Conservation (phyloP, 2,113 vertebrate species). For the Salminus brasiliensis region DNA sequence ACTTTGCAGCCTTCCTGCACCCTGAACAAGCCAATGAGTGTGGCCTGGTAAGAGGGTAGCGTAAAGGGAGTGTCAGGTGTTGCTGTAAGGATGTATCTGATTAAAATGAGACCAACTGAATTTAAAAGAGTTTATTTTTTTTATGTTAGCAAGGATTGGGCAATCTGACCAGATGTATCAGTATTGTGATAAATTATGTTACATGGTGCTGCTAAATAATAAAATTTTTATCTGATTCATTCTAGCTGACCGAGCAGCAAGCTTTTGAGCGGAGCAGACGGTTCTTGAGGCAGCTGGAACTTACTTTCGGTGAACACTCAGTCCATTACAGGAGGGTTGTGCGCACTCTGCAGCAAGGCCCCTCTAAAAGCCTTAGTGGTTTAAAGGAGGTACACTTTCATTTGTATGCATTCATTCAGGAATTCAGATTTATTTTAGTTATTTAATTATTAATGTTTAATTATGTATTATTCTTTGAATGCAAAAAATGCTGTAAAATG, state of each 20-base stretch:
- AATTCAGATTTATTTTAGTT: no score
- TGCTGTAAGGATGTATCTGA: background rate
- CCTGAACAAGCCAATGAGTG: conserved; percentile 84
- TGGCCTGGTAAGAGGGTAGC: conserved; percentile 77
- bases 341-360: conserved; percentile 83
- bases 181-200: no score
- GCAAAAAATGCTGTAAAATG: no score
- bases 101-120: no score
- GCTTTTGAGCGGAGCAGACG: conserved; percentile 87
- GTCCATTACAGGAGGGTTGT: conserved; percentile 86
- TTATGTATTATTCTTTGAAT: no score
- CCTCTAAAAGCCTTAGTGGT: conserved; percentile 74
- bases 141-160: no score
- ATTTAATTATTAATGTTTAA: no score
- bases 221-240: background rate
- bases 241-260: conserved; percentile 88
- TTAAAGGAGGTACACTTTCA: conserved; percentile 79
- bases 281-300: conserved; percentile 85
- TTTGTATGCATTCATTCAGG: no score
- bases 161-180: no score
- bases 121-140: no score
- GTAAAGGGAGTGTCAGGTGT: background rate
- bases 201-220: background rate
- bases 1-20: conserved; percentile 88
- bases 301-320: conserved; percentile 85